Conservation (phyloP, 2,113 vertebrate genomes). For the Oryzias melastigma region DNA sequence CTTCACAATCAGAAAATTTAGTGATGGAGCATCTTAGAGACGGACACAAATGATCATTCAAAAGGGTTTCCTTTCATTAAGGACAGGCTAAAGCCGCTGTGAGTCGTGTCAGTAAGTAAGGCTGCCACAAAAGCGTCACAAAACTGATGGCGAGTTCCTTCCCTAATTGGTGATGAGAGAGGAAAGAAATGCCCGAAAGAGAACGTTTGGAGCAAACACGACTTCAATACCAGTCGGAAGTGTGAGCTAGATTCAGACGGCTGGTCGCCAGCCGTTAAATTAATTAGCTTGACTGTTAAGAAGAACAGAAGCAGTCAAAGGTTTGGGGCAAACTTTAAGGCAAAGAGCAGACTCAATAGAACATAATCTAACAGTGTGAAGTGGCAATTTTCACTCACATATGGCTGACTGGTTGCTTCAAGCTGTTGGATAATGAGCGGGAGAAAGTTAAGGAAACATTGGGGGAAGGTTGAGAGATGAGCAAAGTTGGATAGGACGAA, state of each 20-base stretch:
- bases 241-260: slow-evolving; percentile 49
- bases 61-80: slow-evolving; percentile 6
- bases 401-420: slow-evolving; percentile 76
- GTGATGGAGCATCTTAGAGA: background rate
- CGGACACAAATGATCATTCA: slow-evolving; percentile 6
- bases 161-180: slow-evolving; percentile 49
- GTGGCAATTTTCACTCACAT: slow-evolving; percentile 69
- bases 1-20: slow-evolving; percentile 18
- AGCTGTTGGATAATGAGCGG: slow-evolving; percentile 75
- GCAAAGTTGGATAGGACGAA: slow-evolving; percentile 11
- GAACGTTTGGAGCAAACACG: slow-evolving; percentile 39
- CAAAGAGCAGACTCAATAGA: slow-evolving; percentile 56
- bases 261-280: slow-evolving; percentile 49
- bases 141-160: slow-evolving; percentile 33
- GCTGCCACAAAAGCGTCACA: slow-evolving; percentile 35
- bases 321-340: slow-evolving; percentile 73
- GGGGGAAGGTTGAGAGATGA: slow-evolving; percentile 7
- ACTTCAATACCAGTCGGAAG: slow-evolving; percentile 40
- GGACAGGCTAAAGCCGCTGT: slow-evolving; percentile 8
- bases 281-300: slow-evolving; percentile 71
- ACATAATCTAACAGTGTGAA: slow-evolving; percentile 67
- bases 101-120: slow-evolving; percentile 38
- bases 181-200: slow-evolving; percentile 25
- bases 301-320: slow-evolving; percentile 68
- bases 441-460: background rate